Base-by-base conservation (phyloP, 2,113 vertebrate species). In the human region DNA sequence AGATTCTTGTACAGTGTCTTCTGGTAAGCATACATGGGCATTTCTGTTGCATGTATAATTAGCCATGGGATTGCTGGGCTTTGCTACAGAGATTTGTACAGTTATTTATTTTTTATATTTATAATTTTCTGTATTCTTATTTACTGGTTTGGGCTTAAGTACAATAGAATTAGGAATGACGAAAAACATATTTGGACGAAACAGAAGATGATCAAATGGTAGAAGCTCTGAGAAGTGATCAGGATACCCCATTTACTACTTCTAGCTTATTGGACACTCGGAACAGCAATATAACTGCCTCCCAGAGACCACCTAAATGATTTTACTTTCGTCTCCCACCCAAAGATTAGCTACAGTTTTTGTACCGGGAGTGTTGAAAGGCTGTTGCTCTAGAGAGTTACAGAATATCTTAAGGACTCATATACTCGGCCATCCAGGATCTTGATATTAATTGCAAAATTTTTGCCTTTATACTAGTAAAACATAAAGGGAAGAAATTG, bases 141-240 rank as follows among this genome's bases (percentile, higher is more conserved):
- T 66, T 6, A 75, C 93, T 55, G 52, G 3, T 48, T 86, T 57
- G 5, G 35, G 27, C 18, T 55, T 82, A 43, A 84, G 9, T 80
- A 38, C 11, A 55, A 5, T n/a, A 87, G n/a, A 85, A 90, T 87
- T 90, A 78, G 16, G 2, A 64, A 72, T 86, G 57, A 57, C 52
- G 3, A 43, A 48, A 45, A 90, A 20, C 4, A 12, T 22, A 3
- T 72, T 32, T 6, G 5, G 14, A 1, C 0, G 0, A n/a, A 5
- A 32, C 35, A 8, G 8, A 13, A 14, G 9, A 22, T 11, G 1
- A 40, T 82, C 50, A 83, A 66, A 23, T 55, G 57, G 68, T 38
- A 70, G 8, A 6, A n/a, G 4, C 10, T 20, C 20, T 55, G 50
- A 45, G 12, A 32, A 6, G 23, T 52, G 27, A 2, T 76, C 70